phyloP scores from a whole-genome alignment of 2,797 vertebrate genomes.

The Cuniculus paca region DNA sequence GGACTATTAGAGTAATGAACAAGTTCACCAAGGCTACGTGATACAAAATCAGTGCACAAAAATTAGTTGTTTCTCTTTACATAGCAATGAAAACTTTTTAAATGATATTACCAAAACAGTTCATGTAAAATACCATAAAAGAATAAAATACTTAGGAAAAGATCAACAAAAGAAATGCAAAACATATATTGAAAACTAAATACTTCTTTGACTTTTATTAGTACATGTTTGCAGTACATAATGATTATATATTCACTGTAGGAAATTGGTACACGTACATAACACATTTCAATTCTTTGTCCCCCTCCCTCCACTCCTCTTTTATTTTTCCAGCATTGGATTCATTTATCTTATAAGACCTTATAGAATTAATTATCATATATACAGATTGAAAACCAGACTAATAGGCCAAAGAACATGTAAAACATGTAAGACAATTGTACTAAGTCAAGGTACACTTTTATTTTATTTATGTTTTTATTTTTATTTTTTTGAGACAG shows the following conservation, averaged over 20 bases:
- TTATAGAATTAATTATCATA: background rate
- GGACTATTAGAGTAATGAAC: background rate
- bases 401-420: background rate
- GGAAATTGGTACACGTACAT: background rate
- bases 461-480: background rate
- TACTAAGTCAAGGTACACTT: background rate
- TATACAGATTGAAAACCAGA: background rate
- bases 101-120: background rate
- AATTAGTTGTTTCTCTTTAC: background rate
- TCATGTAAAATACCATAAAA: slow-evolving; percentile 39
- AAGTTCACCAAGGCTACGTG: background rate
- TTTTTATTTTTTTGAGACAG: background rate
- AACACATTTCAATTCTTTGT: background rate
- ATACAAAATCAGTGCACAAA: slow-evolving; percentile 12
- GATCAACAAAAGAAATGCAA: slow-evolving; percentile 39
- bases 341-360: background rate
- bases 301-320: background rate
- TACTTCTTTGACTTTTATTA: background rate
- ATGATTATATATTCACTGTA: background rate
- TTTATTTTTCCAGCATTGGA: background rate
- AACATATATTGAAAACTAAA: slow-evolving; percentile 7
- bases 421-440: background rate
- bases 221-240: background rate
- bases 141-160: slow-evolving; percentile 41
- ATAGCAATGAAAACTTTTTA: background rate